Evolutionary conservation across 2,113 vertebrate species (phyloP).

Genomic region (Callorhinus ursinus): DNA sequence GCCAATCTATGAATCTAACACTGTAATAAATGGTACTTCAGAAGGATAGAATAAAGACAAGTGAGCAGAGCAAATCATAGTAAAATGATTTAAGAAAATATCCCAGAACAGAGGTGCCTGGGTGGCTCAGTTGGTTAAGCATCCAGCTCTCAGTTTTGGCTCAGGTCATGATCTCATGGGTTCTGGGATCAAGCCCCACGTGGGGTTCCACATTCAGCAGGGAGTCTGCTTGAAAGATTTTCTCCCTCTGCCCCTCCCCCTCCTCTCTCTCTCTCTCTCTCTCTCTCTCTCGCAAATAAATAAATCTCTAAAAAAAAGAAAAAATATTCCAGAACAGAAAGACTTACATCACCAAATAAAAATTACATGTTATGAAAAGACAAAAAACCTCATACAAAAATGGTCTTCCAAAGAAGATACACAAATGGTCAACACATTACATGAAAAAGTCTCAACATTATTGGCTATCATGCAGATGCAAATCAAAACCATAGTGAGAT

Average conservation of each 20-base stretch:
- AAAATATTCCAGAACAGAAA: neutral
- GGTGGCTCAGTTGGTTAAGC: neutral
- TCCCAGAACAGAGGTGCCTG: neutral
- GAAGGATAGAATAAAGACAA: neutral
- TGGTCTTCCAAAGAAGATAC: neutral
- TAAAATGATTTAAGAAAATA: neutral
- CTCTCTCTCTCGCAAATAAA: neutral
- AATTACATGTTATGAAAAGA: neutral
- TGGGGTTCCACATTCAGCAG: neutral
- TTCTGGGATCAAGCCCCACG: rapidly evolving
- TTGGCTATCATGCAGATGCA: neutral
- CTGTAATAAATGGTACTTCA: neutral
- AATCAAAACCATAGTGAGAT: neutral
- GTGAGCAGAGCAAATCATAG: neutral
- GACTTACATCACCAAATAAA: neutral
- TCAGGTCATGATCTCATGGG: neutral
- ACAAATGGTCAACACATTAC: neutral
- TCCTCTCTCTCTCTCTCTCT: neutral
- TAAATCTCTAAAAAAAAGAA: neutral
- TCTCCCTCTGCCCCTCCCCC: neutral
- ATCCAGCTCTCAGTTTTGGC: neutral
- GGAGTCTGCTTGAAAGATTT: neutral
- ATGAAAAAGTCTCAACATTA: neutral
- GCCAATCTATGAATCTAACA: neutral
- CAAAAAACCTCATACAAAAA: neutral